These are phyloP conservation scores for Zeuzera pyrina DNA, from an alignment of 2,888 invertebrate genomes.

Conservation along the genomic window DNA sequence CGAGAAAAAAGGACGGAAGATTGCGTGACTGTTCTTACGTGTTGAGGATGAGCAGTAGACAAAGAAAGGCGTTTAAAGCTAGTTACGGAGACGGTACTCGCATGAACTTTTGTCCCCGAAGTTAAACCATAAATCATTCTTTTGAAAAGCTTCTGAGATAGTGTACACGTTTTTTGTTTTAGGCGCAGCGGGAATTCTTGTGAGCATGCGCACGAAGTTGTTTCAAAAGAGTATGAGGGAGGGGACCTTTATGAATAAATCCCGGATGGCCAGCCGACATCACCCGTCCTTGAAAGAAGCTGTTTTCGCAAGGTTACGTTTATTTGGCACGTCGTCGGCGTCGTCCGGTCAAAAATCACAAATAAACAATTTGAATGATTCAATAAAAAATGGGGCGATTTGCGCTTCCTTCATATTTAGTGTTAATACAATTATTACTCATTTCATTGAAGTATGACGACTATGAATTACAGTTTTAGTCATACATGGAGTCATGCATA, in stretches of 20 bases:
- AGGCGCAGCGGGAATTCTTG: conserved; percentile 22
- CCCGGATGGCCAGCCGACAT: conserved; percentile 29
- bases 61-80: conserved; percentile 21
- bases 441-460: conserved; percentile 19
- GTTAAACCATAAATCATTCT: conserved; percentile 28
- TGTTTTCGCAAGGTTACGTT: conserved; percentile 42
- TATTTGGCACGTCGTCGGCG: too few relatives aligned
- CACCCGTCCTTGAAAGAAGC: conserved; percentile 41
- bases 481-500: conserved; percentile 53
- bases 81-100: conserved; percentile 1
- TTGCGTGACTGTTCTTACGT: conserved; percentile 42
- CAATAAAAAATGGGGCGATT: too few relatives aligned
- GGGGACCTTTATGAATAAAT: conserved; percentile 24
- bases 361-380: too few relatives aligned
- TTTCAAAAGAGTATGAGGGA: too few relatives aligned
- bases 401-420: too few relatives aligned
- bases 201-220: conserved; percentile 36
- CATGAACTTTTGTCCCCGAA: too few relatives aligned
- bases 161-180: conserved; percentile 26
- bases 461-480: conserved; percentile 49
- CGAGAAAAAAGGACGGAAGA: conserved; percentile 30
- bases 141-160: conserved; percentile 28
- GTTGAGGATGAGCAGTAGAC: conserved; percentile 38
- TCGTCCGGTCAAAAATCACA: too few relatives aligned
- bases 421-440: conserved; percentile 49